Conservation (phyloP, 1,140 invertebrate species). For the Parapsyche elsis region DNA sequence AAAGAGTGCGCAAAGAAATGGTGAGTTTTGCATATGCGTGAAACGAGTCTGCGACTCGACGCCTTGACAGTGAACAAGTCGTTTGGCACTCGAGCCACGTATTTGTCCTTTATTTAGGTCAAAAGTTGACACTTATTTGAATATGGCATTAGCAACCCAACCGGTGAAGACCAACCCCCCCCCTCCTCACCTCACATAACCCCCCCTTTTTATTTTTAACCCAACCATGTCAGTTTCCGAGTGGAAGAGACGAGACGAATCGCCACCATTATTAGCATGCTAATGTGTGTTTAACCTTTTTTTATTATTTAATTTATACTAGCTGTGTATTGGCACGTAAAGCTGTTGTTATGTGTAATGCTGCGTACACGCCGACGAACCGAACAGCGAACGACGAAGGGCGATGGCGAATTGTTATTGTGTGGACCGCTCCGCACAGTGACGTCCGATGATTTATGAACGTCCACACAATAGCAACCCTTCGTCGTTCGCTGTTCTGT, state of each 20-base stretch:
- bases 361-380: too few relatives aligned
- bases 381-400: too few relatives aligned
- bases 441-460: too few relatives aligned
- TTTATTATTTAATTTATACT: background rate
- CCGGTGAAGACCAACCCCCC: background rate
- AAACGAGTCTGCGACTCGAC: slow-evolving; percentile 13
- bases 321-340: too few relatives aligned
- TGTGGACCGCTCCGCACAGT: too few relatives aligned
- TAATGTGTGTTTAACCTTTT: slow-evolving; percentile 28
- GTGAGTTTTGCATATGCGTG: background rate
- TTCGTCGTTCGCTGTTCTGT: too few relatives aligned
- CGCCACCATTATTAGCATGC: slow-evolving; percentile 34
- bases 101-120: slow-evolving; percentile 55
- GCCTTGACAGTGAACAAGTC: slow-evolving; percentile 32
- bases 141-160: slow-evolving; percentile 34
- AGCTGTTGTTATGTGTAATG: too few relatives aligned
- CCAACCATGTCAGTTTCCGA: slow-evolving; percentile 37
- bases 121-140: slow-evolving; percentile 56
- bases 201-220: too few relatives aligned
- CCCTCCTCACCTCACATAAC: too few relatives aligned
- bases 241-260: slow-evolving; percentile 6
- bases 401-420: too few relatives aligned
- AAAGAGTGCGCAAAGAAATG: background rate
- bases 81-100: slow-evolving; percentile 46
- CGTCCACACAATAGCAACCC: too few relatives aligned